Evolutionary conservation across 2,113 vertebrate genomes (phyloP).

Genomic region (Gallinago undulata): DNA sequence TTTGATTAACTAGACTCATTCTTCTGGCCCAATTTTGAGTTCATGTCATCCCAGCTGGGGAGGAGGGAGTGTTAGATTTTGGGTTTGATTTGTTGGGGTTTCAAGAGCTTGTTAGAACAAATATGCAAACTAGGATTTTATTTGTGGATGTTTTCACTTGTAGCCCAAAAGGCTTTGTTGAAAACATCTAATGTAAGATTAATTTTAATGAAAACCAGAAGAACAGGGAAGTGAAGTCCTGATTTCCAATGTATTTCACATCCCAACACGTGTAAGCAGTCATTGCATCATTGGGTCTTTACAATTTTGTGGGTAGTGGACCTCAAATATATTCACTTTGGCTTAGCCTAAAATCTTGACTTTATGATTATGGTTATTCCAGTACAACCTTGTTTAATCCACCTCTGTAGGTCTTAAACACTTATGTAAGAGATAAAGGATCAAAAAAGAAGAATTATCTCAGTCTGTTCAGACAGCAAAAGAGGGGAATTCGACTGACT

Average conservation of each 20-base stretch:
- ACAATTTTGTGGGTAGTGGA: background rate
- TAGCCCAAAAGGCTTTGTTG: background rate
- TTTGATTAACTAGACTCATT: background rate
- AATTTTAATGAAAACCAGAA: slow-evolving; percentile 6
- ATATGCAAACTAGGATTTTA: background rate
- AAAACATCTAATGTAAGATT: background rate
- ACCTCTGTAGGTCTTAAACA: background rate
- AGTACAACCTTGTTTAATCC: background rate
- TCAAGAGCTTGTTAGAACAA: background rate
- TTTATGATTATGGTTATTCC: background rate
- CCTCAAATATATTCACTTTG: background rate
- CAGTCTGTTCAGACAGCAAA: background rate
- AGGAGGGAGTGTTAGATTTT: background rate
- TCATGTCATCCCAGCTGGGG: background rate
- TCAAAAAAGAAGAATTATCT: background rate
- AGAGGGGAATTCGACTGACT: background rate
- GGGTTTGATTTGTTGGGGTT: background rate
- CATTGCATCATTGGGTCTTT: background rate
- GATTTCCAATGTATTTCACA: background rate
- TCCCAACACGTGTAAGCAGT: background rate
- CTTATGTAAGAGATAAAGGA: background rate
- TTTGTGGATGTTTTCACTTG: background rate
- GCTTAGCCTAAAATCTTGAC: background rate
- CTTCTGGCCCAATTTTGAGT: background rate
- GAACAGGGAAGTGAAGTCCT: background rate